These are phyloP conservation scores for Antheraea pernyi DNA, from an alignment of 1,140 invertebrate species.

Conservation along the genomic window DNA sequence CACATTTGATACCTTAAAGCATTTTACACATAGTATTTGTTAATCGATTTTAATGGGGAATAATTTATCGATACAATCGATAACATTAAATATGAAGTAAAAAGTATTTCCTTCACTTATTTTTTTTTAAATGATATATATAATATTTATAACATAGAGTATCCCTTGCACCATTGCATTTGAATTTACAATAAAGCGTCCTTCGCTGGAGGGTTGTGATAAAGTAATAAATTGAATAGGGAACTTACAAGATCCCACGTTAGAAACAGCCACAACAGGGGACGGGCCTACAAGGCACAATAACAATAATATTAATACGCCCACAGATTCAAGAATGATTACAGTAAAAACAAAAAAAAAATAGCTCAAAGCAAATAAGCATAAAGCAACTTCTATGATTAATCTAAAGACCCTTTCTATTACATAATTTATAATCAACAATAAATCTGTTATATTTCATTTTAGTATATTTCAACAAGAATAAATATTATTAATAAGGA, in stretches of 20 bases:
- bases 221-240: slow-evolving; percentile 56
- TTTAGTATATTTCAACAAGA: background rate
- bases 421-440: background rate
- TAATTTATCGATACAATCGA: no score
- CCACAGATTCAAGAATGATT: slow-evolving; percentile 25
- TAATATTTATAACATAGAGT: no score
- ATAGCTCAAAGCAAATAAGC: slow-evolving; percentile 22
- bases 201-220: slow-evolving; percentile 17
- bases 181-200: background rate
- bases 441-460: background rate
- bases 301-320: slow-evolving; percentile 58
- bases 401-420: background rate
- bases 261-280: slow-evolving; percentile 78
- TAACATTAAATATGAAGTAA: no score
- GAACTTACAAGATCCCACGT: slow-evolving; percentile 77
- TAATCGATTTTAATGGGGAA: no score
- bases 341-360: background rate
- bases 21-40: no score
- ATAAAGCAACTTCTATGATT: slow-evolving; percentile 8
- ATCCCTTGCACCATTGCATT: no score
- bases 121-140: no score
- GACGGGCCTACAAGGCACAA: slow-evolving; percentile 70
- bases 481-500: background rate
- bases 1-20: no score
- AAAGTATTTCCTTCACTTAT: no score